A percentile compares a stretch with the other conserved stretches of the same genome.
Conservation (phyloP, 2,113 vertebrate species). For the Dascyllus trimaculatus region DNA sequence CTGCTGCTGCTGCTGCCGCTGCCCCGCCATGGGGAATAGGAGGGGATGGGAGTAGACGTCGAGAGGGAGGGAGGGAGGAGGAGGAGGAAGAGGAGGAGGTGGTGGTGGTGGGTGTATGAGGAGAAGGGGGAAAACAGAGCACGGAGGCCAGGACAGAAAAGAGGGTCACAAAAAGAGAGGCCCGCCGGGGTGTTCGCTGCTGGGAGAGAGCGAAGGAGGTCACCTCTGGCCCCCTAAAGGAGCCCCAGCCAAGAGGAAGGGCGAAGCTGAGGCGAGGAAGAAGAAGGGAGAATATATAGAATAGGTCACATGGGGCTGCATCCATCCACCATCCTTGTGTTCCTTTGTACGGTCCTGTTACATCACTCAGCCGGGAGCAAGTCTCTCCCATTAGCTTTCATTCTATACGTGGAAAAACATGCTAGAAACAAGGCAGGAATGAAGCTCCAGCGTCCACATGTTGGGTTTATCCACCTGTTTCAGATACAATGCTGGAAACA, state of each 20-base stretch:
- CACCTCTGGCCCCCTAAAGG: slow-evolving; percentile 74
- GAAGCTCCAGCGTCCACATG: too few species aligned
- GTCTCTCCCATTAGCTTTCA: neutral
- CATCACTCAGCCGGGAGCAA: slow-evolving; percentile 17
- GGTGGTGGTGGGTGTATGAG: too few species aligned
- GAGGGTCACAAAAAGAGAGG: slow-evolving; percentile 71
- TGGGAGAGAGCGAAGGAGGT: slow-evolving; percentile 72
- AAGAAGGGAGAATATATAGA: slow-evolving; percentile 3
- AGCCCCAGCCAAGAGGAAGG: slow-evolving; percentile 49
- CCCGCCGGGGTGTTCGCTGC: slow-evolving; percentile 65
- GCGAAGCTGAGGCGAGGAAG: slow-evolving; percentile 2
- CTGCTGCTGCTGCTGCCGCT: slow-evolving; percentile 38
- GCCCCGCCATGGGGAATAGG: slow-evolving; percentile 50
- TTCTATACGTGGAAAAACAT: neutral
- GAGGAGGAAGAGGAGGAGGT: too few species aligned
- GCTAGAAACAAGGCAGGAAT: too few species aligned
- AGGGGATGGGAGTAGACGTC: slow-evolving; percentile 22
- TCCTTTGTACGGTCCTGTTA: slow-evolving; percentile 26
- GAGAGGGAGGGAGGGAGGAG: neutral
- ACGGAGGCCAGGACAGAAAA: slow-evolving; percentile 49
- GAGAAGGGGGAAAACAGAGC: slow-evolving; percentile 3
- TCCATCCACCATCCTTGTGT: slow-evolving; percentile 38
- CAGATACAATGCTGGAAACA: too few species aligned
- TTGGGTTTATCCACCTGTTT: too few species aligned
- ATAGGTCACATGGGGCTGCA: slow-evolving; percentile 56